A percentile compares a stretch with the other conserved stretches of the same genome.
Evolutionary conservation across 2,888 invertebrate species (phyloP).

Genomic region (Drosophila sordidapex): DNA sequence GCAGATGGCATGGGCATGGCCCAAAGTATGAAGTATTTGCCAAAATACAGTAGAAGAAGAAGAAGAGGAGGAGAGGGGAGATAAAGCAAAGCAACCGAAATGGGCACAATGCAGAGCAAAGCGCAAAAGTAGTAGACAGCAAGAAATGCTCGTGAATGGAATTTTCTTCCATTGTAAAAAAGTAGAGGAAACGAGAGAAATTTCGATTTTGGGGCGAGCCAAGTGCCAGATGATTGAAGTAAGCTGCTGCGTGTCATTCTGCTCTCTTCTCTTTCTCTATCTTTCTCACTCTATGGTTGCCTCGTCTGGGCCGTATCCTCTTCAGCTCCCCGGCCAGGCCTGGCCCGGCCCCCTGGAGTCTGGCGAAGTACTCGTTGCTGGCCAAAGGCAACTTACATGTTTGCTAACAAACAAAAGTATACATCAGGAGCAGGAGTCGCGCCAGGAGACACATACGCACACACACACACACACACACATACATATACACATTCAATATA

Average conservation of each 20-base stretch:
- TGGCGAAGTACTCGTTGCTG: slow-evolving; percentile 40
- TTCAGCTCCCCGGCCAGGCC: not conserved
- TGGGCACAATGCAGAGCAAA: slow-evolving; percentile 69
- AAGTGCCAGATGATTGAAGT: slow-evolving; percentile 65
- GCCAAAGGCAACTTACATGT: slow-evolving; percentile 79
- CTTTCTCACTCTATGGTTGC: not conserved
- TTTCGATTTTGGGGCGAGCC: slow-evolving; percentile 63
- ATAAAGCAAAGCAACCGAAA: slow-evolving; percentile 29
- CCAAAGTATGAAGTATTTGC: slow-evolving; percentile 75
- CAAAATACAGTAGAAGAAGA: slow-evolving; percentile 61
- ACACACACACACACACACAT: slow-evolving; percentile 16
- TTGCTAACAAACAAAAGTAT: slow-evolving; percentile 78
- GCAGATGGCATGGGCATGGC: slow-evolving; percentile 17
- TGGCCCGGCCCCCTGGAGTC: slow-evolving; percentile 16
- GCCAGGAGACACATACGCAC: slow-evolving; percentile 57
- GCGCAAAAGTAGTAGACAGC: slow-evolving; percentile 45
- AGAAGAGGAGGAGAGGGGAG: slow-evolving; percentile 2
- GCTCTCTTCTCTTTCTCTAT: slow-evolving; percentile 24
- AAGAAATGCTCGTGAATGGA: slow-evolving; percentile 59
- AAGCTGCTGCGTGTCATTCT: slow-evolving; percentile 39
- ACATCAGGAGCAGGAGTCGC: slow-evolving; percentile 63
- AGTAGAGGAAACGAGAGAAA: slow-evolving; percentile 27
- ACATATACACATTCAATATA: slow-evolving; percentile 55
- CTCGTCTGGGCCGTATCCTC: not conserved
- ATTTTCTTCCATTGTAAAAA: slow-evolving; percentile 75